Evolutionary conservation across 2,888 invertebrate genomes (phyloP).

Genomic region (Caenorhabditis sp.): DNA sequence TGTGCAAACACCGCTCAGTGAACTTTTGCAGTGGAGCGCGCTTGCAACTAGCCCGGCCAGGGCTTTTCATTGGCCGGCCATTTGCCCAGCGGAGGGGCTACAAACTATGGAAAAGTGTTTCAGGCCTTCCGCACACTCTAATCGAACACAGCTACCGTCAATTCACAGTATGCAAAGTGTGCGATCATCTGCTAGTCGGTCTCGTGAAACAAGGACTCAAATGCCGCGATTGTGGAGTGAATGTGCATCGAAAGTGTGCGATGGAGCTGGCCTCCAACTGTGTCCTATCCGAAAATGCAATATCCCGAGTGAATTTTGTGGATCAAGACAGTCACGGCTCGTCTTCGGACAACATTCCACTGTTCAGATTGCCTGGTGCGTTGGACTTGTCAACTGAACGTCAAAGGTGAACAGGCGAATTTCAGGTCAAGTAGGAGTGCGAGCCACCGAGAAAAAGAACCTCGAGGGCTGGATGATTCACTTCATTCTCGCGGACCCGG

Average conservation of each 20-base stretch:
- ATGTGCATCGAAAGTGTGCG: constrained; percentile 79
- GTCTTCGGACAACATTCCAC: constrained; percentile 61
- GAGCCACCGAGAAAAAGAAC: constrained; percentile 59
- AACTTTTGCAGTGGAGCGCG: too few relatives aligned
- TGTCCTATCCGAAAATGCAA: constrained; percentile 69
- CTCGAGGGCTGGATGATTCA: constrained; percentile 78
- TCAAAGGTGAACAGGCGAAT: too few relatives aligned
- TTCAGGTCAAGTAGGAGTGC: constrained; percentile 67
- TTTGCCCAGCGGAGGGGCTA: too few relatives aligned
- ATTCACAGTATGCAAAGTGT: constrained; percentile 79
- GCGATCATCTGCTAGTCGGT: constrained; percentile 79
- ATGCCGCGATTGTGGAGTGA: constrained; percentile 79
- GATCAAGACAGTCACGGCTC: constrained; percentile 8
- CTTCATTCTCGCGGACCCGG: constrained; percentile 71
- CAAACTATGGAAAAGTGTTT: background rate
- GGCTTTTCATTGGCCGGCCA: too few relatives aligned
- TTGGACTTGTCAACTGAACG: too few relatives aligned
- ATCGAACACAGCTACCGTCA: constrained; percentile 78
- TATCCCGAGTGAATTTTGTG: constrained; percentile 55
- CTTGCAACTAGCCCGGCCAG: too few relatives aligned
- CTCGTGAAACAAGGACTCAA: constrained; percentile 79
- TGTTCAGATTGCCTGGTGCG: constrained; percentile 64
- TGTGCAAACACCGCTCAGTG: too few relatives aligned
- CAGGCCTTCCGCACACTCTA: constrained; percentile 77
- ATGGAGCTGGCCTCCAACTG: constrained; percentile 74